Evolutionary conservation across 2,797 vertebrate species (phyloP), one percentile per base, ranked within the genome.

Genomic region (Acrossocheilus wenchowensis): DNA sequence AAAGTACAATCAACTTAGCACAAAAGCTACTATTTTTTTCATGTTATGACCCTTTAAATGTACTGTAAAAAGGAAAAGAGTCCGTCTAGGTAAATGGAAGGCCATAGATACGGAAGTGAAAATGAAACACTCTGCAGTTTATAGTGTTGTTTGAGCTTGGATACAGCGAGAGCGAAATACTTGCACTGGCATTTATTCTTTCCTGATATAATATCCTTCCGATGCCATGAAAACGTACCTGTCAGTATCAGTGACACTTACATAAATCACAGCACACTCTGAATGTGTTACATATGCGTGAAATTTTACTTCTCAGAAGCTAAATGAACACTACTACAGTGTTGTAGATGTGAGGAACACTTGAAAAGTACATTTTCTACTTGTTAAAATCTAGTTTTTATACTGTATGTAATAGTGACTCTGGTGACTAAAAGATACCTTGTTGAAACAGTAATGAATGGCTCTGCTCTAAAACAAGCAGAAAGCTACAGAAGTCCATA

Each of bases 191-290:
- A 36, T 69, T 82, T 82, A 54, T 72, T 72, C 68, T 30, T 57
- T 43, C 48, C 68, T 82, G 48, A 82, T 82, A 73, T 82, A 73
- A 82, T 72, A 72, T 81, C 81, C 34, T 82, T 82, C 81, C 60
- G 19, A 23, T 60, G 17, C 34, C 68, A 43, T 82, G 50, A 72
- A 82, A 57, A 60, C 50, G 14, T 30, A 19, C 36, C 81, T 71
- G 81, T 82, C 81, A 57, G 50, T 72, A 30, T 72, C 50, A 43
- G 81, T 77, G 52, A 69, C 57, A 73, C 82, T 80, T 84, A 62
- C 81, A 82, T 73, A 84, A 69, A 84, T 84, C 82, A 78, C 21
- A 30, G 3, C 34, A 19, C 72, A 15, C 57, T 84, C 73, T 48
- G 48, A 43, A 74, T 74, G 57, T 45, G 66, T 82, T 57, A n/a